Percentiles rank a stretch among this genome's conserved stretches.
These are phyloP conservation scores for Chauna torquata DNA, from an alignment of 2,113 vertebrate genomes.

Conservation along the genomic window DNA sequence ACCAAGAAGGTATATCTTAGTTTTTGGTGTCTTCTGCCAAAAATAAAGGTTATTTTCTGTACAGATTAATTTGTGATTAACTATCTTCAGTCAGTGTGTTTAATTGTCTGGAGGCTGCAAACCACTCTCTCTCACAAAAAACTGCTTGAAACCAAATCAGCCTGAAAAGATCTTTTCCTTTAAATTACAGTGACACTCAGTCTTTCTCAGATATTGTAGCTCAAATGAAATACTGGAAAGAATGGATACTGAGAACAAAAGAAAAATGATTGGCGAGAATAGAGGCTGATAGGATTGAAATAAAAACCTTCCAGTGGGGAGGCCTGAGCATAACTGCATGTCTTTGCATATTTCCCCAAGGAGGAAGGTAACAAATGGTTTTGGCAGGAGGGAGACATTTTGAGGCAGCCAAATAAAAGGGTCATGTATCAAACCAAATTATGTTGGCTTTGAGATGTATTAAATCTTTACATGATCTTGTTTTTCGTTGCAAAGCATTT, in stretches of 20 bases:
- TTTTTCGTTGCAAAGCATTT: constrained; percentile 48
- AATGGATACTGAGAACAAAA: constrained; percentile 74
- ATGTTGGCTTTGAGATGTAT: constrained; percentile 62
- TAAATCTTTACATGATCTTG: constrained; percentile 64
- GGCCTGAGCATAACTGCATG: constrained; percentile 66
- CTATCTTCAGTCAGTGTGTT: constrained; percentile 60
- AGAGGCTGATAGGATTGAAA: constrained; percentile 76
- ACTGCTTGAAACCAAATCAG: constrained; percentile 57
- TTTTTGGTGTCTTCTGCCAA: constrained; percentile 35
- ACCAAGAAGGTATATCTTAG: background rate
- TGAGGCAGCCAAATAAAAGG: constrained; percentile 75
- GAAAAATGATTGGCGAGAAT: constrained; percentile 75
- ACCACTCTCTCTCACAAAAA: constrained; percentile 62
- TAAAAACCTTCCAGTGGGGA: constrained; percentile 70
- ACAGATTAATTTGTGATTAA: constrained; percentile 70
- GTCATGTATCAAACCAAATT: constrained; percentile 72
- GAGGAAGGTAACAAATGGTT: constrained; percentile 72
- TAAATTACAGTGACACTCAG: constrained; percentile 54
- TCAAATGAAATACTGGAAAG: constrained; percentile 75
- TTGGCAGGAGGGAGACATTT: constrained; percentile 68
- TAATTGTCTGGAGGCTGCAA: constrained; percentile 61
- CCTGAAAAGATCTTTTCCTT: constrained; percentile 60
- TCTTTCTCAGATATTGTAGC: constrained; percentile 48
- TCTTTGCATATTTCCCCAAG: constrained; percentile 79
- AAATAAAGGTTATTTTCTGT: constrained; percentile 34